These are phyloP conservation scores for Gymnobelideus leadbeateri DNA, from an alignment of 2,113 vertebrate species.

Conservation along the genomic window DNA sequence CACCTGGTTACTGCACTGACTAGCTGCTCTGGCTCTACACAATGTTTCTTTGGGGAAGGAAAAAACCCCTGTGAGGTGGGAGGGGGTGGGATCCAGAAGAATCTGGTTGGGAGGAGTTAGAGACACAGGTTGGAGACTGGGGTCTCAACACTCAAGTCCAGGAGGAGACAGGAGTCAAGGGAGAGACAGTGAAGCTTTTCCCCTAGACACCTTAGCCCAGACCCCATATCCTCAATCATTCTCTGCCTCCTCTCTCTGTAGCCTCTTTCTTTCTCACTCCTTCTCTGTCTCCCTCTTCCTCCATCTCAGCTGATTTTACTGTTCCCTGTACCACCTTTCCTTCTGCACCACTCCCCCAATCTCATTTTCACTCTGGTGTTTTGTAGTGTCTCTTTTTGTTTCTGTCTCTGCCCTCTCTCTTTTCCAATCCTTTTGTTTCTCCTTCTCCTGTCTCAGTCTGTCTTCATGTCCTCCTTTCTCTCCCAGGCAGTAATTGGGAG, in stretches of 20 bases:
- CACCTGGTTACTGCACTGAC: conserved; percentile 77
- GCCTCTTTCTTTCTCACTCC: conserved; percentile 14
- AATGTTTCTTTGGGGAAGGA: conserved; percentile 69
- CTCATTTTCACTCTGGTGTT: neutral
- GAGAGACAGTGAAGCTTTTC: neutral
- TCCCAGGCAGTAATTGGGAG: neutral
- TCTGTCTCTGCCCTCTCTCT: no score
- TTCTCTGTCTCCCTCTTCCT: neutral
- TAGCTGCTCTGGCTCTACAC: conserved; percentile 67
- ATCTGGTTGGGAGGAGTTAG: neutral
- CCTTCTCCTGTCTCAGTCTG: neutral
- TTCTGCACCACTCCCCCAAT: conserved; percentile 29
- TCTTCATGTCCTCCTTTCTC: conserved; percentile 2
- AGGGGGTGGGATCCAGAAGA: neutral
- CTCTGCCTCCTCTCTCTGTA: neutral
- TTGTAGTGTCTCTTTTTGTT: neutral
- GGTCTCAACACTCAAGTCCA: conserved; percentile 9
- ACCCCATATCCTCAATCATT: neutral
- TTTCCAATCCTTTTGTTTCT: neutral
- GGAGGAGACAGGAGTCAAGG: neutral
- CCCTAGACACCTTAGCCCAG: neutral
- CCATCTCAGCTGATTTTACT: conserved; percentile 14
- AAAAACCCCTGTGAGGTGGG: conserved; percentile 53
- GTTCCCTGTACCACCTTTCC: neutral
- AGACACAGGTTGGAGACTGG: neutral